Evolutionary conservation across 2,888 invertebrate species (phyloP).

Genomic region (Frankliniella fusca): DNA sequence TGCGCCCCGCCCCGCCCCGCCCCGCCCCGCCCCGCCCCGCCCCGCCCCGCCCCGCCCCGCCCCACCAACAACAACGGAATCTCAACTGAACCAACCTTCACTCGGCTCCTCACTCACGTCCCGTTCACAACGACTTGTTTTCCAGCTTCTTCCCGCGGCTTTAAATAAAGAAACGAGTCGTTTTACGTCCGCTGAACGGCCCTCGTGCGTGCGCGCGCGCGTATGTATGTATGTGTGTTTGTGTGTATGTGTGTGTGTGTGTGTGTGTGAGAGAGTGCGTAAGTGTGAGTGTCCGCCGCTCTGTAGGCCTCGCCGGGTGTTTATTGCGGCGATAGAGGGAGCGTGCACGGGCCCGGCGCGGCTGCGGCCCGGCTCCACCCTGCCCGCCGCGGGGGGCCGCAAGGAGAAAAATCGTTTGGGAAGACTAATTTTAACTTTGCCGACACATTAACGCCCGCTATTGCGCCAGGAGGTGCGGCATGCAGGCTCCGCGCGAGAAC

Average conservation of each 20-base stretch:
- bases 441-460: no score
- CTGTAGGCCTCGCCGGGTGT: neutral
- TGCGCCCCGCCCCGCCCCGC: neutral
- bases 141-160: neutral
- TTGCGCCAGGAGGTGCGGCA: no score
- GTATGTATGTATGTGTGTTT: neutral
- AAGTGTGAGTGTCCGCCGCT: neutral
- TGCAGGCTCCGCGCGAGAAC: no score
- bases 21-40: no score
- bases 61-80: neutral
- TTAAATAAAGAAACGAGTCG: slow-evolving; percentile 20
- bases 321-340: neutral
- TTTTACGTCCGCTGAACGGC: neutral
- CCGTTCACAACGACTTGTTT: neutral
- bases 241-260: neutral
- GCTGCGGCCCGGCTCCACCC: no score
- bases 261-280: no score
- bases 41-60: neutral
- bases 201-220: neutral
- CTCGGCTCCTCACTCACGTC: no score
- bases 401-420: no score
- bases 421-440: no score
- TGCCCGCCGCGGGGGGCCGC: no score
- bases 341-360: no score
- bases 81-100: no score